These are phyloP conservation scores for Octopus sinensis DNA, from an alignment of 1,140 invertebrate genomes.

Conservation along the genomic window DNA sequence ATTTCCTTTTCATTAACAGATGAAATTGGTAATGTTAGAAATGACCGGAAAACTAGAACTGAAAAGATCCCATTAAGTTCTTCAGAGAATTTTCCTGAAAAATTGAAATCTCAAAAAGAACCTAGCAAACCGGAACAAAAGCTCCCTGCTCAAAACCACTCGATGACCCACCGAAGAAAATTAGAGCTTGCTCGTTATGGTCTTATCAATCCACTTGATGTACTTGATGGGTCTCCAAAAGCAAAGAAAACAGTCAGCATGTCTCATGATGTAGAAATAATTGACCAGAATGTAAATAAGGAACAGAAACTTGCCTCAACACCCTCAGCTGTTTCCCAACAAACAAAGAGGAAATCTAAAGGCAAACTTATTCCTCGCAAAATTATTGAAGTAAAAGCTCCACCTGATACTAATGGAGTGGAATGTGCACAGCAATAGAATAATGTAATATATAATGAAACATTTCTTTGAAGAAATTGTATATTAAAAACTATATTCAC, in stretches of 20 bases:
- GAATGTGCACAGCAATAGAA: neutral
- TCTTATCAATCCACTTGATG: neutral
- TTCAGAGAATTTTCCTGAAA: neutral
- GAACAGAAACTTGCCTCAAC: neutral
- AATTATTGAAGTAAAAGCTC: conserved; percentile 10
- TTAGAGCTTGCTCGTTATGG: neutral
- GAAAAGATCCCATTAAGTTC: neutral
- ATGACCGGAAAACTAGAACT: neutral
- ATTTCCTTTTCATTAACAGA: neutral
- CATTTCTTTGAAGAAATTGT: too few species aligned
- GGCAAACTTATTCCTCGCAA: neutral
- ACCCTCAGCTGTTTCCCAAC: neutral
- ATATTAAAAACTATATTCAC: too few species aligned
- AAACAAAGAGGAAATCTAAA: neutral
- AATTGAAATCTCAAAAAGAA: neutral
- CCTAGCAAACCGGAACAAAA: neutral
- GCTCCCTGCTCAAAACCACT: neutral
- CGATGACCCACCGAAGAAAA: neutral
- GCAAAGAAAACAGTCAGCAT: neutral
- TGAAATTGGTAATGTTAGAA: neutral
- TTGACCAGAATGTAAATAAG: neutral
- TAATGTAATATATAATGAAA: too few species aligned
- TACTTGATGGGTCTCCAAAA: neutral
- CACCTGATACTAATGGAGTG: neutral
- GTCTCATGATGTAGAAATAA: neutral